Evolutionary conservation across 2,113 vertebrate species (phyloP), one percentile per base, ranked within the genome.

Genomic region (Podarcis raffonei): DNA sequence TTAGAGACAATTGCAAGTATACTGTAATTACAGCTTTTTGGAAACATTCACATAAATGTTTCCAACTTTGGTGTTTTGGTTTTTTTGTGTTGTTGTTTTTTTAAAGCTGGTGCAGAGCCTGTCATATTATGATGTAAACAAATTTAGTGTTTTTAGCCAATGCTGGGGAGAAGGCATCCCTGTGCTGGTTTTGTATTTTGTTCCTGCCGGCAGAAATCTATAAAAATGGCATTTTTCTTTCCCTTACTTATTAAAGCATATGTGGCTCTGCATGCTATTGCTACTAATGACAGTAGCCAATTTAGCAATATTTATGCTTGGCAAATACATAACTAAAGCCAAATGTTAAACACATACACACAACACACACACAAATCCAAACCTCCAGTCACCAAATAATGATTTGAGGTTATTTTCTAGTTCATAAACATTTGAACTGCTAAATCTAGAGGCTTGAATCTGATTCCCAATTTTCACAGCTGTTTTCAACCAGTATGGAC

Each of bases 91-190:
- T 22, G 2, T 62, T 42, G 1, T 42, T 2, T 42, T 20, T 27
- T n/a, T n/a, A n/a, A 72, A 1, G 0, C 80, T 32, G 74, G 62
- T 53, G 0, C 35, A 13, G n/a, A 57, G 86, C 23, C 1, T 4
- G 5, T 68, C 62, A 30, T 81, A 76, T 22, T 30, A 84, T 5
- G 2, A 59, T 22, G 22, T 4, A 83, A 62, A 30, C 48, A 2
- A 22, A 75, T 5, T 1, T 7, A 87, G 3, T 0, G 5, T 4
- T 90, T 88, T 11, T 3, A 65, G 86, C 3, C 48, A 4, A 7
- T 32, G 59, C 78, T 18, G 12, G 53, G 20, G 85, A 1, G 0
- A 1, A 32, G 69, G 30, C 37, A 66, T 66, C 76, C 57, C 39
- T 32, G 3, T 71, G 68, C 66, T 83, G 22, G 22, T 23, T 22